Evolutionary conservation across 1,140 invertebrate genomes (phyloP), one percentile per base, ranked within the genome.

Genomic region (Heliothis virescens): DNA sequence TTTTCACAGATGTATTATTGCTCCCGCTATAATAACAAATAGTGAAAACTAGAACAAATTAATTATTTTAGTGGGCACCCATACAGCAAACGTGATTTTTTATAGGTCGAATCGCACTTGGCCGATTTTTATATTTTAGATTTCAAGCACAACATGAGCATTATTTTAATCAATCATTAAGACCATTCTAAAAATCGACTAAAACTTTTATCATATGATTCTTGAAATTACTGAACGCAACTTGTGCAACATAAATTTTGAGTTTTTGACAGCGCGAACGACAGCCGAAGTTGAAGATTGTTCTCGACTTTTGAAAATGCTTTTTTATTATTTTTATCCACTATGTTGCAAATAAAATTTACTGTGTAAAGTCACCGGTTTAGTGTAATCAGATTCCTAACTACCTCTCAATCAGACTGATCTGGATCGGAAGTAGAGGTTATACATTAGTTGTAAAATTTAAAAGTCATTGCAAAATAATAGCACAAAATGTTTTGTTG

Each of bases 401-500:
- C 76, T 83, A 82, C 82, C 79, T 81, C 82, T 75, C 47, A 57
- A 65, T 74, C 72, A 80, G 63, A 75, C 60, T 80, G 63, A 78
- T 78, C 62, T 67, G 72, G 72, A 62, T 67, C 71, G 62, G 73
- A 9, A 79, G 74, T 83, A 84, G 79, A 90, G 86, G 85, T 87
- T 89, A 88, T 85, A 85, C 79, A 77, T 78, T 60, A 83, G 47
- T 85, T 77, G 72, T 86, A 79, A 86, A 88, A 82, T 83, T 84
- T 81, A 53, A 82, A 84, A 83, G 83, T 85, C 79, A 81, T 81
- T 82, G 79, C 82, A 34, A 50, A 86, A 81, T 53, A 73, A 55
- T 71, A 79, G 77, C 53, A 79, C 53, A n/a, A 91, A 90, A 94
- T 94, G 93, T 94, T 93, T 93, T 94, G 93, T 85, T 94, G 93